Conservation (phyloP, 2,888 invertebrate genomes). For the Auanema freiburgensis region DNA sequence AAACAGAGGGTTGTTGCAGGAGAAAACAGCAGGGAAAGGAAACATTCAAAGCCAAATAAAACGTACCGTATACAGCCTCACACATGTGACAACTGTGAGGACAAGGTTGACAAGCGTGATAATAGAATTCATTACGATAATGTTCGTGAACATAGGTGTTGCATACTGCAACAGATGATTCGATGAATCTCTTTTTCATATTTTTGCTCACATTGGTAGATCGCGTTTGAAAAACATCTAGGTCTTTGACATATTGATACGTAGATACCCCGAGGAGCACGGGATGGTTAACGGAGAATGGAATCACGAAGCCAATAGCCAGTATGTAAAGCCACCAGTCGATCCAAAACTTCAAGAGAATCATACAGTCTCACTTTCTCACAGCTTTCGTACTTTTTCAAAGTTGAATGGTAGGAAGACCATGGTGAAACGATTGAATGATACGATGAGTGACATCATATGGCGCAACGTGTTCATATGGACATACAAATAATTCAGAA, state of each 20-base stretch:
- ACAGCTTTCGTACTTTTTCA: constrained; percentile 5
- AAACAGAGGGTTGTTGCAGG: no score
- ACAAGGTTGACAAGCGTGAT: no score
- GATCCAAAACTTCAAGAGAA: neutral
- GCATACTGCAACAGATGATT: no score
- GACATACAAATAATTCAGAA: constrained; percentile 26
- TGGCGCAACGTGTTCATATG: constrained; percentile 26
- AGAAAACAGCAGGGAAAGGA: no score
- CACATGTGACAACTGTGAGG: no score
- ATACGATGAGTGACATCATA: constrained; percentile 22
- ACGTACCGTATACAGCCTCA: no score
- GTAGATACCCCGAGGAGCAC: neutral
- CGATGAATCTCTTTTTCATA: no score
- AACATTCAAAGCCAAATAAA: no score
- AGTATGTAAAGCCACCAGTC: neutral
- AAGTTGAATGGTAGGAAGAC: constrained; percentile 15
- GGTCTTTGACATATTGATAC: neutral
- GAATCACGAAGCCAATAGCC: neutral
- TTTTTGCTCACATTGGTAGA: constrained; percentile 3
- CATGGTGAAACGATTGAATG: constrained; percentile 26
- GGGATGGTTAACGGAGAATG: neutral
- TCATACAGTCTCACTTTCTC: neutral
- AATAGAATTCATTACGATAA: no score
- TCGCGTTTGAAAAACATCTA: constrained; percentile 1
- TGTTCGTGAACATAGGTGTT: no score